phyloP scores from a whole-genome alignment of 2,888 invertebrate genomes.

The Steinernema scapterisci region DNA sequence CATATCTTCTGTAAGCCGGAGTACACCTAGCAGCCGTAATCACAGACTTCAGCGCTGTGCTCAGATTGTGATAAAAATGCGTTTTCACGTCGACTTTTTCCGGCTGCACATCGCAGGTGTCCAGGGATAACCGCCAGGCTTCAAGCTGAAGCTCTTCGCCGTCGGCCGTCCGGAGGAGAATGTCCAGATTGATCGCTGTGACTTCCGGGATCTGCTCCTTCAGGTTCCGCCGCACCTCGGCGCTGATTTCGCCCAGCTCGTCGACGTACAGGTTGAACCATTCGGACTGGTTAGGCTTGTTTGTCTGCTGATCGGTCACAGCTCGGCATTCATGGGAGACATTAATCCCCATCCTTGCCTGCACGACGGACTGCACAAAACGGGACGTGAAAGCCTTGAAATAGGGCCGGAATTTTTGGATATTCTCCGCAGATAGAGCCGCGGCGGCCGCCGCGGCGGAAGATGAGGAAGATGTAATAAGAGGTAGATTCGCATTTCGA shows the following conservation, averaged over 20 bases:
- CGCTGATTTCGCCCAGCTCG: constrained; percentile 28
- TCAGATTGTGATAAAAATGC: constrained; percentile 84
- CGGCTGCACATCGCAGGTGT: constrained; percentile 13
- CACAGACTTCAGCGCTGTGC: constrained; percentile 84
- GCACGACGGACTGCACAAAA: constrained; percentile 56
- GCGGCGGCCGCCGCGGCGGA: background rate
- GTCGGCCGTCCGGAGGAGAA: constrained; percentile 32
- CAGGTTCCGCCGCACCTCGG: constrained; percentile 1
- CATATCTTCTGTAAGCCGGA: constrained; percentile 79
- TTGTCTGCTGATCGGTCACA: constrained; percentile 4
- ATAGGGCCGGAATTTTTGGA: background rate
- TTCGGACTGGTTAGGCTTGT: constrained; percentile 30
- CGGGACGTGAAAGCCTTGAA: constrained; percentile 38
- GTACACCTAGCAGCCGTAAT: constrained; percentile 85
- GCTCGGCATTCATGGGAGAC: constrained; percentile 8
- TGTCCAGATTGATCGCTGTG: constrained; percentile 52
- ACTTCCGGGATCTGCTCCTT: background rate
- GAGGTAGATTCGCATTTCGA: constrained; percentile 24
- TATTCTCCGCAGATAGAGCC: background rate
- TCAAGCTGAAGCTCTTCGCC: constrained; percentile 35
- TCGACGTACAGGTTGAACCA: constrained; percentile 38
- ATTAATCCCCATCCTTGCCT: constrained; percentile 50
- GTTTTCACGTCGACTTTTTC: constrained; percentile 58
- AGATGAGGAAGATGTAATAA: background rate
- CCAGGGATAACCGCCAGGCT: constrained; percentile 30